Evolutionary conservation across 2,113 vertebrate genomes (phyloP).

Genomic region (Ramphastos sulfuratus): DNA sequence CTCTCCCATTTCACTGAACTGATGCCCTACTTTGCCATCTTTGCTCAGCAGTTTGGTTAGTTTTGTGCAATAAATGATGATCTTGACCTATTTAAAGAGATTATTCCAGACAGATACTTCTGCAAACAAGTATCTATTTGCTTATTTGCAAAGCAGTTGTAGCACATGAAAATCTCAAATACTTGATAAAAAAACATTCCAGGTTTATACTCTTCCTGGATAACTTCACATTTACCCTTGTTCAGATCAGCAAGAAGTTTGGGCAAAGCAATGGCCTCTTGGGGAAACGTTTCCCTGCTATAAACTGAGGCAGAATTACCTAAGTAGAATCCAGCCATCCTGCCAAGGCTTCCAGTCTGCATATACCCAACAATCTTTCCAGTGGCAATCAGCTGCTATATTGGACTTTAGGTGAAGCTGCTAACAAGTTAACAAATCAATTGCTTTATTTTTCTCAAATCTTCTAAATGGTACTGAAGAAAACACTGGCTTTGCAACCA

Average conservation of each 20-base stretch:
- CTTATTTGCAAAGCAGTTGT: neutral
- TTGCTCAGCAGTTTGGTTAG: neutral
- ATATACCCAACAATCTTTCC: neutral
- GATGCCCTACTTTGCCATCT: neutral
- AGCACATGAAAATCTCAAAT: neutral
- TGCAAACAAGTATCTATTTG: neutral
- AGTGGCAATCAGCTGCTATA: neutral
- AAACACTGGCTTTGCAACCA: neutral
- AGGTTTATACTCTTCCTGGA: neutral
- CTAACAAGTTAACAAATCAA: neutral
- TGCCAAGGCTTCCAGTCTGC: neutral
- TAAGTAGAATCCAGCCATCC: neutral
- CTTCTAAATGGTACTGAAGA: neutral
- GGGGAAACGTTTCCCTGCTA: neutral
- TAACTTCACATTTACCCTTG: neutral
- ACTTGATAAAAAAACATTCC: neutral
- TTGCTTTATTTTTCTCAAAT: neutral
- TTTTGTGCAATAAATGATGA: neutral
- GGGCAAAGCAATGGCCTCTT: neutral
- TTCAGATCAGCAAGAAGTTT: neutral
- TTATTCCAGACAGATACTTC: neutral
- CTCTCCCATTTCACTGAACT: neutral
- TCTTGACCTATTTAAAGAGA: slow-evolving; percentile 3
- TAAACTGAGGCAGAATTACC: neutral
- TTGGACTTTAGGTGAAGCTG: neutral